These are phyloP conservation scores for Hyperoplus immaculatus DNA, from an alignment of 2,797 vertebrate species.

Conservation along the genomic window DNA sequence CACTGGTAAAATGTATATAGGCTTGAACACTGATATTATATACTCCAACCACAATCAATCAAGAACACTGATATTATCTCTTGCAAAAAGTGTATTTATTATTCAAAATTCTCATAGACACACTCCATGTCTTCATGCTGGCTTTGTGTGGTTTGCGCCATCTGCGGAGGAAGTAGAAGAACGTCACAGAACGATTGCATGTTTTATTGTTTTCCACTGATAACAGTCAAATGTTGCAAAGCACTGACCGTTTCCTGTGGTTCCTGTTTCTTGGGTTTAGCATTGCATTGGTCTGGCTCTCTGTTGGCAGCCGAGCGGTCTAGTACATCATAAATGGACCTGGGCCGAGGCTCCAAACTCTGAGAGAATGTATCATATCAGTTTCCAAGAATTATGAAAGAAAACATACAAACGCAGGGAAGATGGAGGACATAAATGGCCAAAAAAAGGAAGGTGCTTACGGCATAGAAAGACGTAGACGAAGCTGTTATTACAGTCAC, in stretches of 20 bases:
- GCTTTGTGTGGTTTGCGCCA: constrained; percentile 14
- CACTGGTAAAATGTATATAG: background rate
- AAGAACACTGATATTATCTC: background rate
- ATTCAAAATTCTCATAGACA: constrained; percentile 86
- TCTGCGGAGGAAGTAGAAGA: constrained; percentile 68
- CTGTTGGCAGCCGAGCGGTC: constrained; percentile 46
- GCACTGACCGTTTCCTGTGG: constrained; percentile 60
- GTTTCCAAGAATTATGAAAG: constrained; percentile 19
- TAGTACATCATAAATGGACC: constrained; percentile 83
- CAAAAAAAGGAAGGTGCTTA: constrained; percentile 59
- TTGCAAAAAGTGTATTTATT: background rate
- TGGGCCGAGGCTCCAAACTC: constrained; percentile 74
- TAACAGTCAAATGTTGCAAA: constrained; percentile 4
- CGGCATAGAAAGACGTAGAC: constrained; percentile 80
- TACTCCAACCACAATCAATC: too few relatives aligned
- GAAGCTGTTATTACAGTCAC: constrained; percentile 19
- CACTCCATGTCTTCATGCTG: constrained; percentile 72
- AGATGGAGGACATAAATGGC: background rate
- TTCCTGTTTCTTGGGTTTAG: constrained; percentile 31
- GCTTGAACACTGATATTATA: too few relatives aligned
- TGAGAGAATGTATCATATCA: constrained; percentile 53
- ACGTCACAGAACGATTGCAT: constrained; percentile 14
- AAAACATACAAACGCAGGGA: background rate
- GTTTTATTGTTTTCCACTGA: constrained; percentile 5
- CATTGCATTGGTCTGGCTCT: constrained; percentile 26